Conservation (phyloP, 2,888 invertebrate genomes). For the Heliconius ethilla region DNA sequence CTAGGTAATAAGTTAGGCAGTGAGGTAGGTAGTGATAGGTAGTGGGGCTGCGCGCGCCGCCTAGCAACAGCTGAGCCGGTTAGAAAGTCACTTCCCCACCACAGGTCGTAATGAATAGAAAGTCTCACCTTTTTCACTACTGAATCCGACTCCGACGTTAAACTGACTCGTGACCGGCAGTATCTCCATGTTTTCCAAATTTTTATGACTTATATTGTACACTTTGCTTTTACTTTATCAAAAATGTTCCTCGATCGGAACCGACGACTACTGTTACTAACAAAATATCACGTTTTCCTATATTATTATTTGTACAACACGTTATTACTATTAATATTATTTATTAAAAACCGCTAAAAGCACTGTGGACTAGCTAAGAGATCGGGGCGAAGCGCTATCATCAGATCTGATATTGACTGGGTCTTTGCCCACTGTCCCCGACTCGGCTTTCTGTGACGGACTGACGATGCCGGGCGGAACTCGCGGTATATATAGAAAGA, state of each 20-base stretch:
- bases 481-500: conserved; percentile 75
- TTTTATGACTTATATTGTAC: conserved; percentile 82
- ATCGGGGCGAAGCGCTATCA: conserved; percentile 77
- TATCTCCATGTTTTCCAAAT: conserved; percentile 88
- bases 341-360: conserved; percentile 61
- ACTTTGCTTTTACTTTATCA: conserved; percentile 67
- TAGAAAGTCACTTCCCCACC: conserved; percentile 72
- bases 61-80: conserved; percentile 69
- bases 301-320: conserved; percentile 75
- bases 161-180: conserved; percentile 89
- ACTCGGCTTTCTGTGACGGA: conserved; percentile 78
- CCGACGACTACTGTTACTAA: conserved; percentile 66
- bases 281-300: conserved; percentile 78
- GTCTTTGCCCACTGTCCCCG: conserved; percentile 79
- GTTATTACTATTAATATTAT: not conserved
- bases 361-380: conserved; percentile 67
- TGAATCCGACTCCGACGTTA: conserved; percentile 89
- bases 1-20: conserved; percentile 15
- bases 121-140: conserved; percentile 87
- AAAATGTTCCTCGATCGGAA: conserved; percentile 75
- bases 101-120: conserved; percentile 63
- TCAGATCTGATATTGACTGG: conserved; percentile 81
- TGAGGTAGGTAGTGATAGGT: conserved; percentile 17
- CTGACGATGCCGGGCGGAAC: conserved; percentile 71
- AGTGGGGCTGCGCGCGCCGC: conserved; percentile 69